Conservation (phyloP, 1,140 invertebrate species). For the Argopecten irradians region DNA sequence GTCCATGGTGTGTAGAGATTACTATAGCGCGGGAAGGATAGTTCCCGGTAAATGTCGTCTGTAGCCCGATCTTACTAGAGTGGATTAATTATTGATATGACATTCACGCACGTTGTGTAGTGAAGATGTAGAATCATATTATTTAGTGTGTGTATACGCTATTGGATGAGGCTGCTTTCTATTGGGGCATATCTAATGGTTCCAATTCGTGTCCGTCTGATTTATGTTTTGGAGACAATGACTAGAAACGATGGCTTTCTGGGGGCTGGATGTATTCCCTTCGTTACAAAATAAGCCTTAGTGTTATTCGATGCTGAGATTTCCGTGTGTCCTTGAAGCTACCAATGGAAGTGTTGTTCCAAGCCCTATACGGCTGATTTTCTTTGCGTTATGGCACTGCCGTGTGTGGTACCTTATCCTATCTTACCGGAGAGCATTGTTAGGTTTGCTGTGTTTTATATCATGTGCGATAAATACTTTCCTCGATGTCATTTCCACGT, state of each 20-base stretch:
- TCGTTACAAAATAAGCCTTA: neutral
- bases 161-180: neutral
- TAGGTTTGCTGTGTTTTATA: slow-evolving; percentile 17
- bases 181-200: neutral
- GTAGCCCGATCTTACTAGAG: neutral
- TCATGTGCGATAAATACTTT: neutral
- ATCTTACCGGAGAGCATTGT: neutral
- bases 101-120: neutral
- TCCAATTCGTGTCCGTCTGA: neutral
- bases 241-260: slow-evolving; percentile 21
- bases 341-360: neutral
- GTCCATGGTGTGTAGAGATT: slow-evolving; percentile 7
- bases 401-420: neutral
- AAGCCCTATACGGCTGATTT: neutral
- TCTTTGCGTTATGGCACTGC: neutral
- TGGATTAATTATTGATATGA: neutral
- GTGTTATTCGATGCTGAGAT: neutral
- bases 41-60: neutral
- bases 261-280: neutral
- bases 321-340: neutral
- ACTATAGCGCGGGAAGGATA: neutral
- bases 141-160: neutral
- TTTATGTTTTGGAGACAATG: slow-evolving; percentile 5
- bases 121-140: neutral
- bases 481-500: slow-evolving; percentile 24